Conservation (phyloP, 2,888 invertebrate species). For the Parnassius mnemosyne region DNA sequence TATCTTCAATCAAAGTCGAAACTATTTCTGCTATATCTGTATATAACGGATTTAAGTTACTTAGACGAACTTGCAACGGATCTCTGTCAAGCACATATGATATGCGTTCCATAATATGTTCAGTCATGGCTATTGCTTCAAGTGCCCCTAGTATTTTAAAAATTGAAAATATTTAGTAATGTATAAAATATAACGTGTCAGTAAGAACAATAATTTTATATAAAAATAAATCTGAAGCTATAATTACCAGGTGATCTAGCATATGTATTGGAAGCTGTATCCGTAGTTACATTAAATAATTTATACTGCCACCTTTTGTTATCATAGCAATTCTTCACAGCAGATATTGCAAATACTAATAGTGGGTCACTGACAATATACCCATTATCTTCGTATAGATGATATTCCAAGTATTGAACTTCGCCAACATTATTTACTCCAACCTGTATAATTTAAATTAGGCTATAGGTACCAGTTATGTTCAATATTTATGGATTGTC, state of each 20-base stretch:
- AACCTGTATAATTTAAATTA: constrained; percentile 36
- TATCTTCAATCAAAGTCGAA: constrained; percentile 43
- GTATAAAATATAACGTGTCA: not conserved
- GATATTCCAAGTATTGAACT: constrained; percentile 74
- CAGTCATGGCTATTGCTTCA: constrained; percentile 81
- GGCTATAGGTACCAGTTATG: too few species aligned
- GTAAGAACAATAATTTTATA: not conserved
- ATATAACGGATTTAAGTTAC: constrained; percentile 27
- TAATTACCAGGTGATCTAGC: constrained; percentile 51
- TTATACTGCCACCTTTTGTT: constrained; percentile 45
- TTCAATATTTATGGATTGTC: too few species aligned
- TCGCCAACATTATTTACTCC: constrained; percentile 61
- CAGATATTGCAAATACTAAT: constrained; percentile 26
- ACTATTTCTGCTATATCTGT: constrained; percentile 38
- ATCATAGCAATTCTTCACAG: constrained; percentile 46
- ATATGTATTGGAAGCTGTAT: constrained; percentile 53
- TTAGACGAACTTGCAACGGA: constrained; percentile 30
- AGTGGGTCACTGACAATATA: constrained; percentile 48
- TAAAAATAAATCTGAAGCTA: not conserved
- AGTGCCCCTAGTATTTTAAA: constrained; percentile 69
- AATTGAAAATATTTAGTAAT: not conserved
- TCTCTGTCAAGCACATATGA: constrained; percentile 29
- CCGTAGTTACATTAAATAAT: constrained; percentile 45
- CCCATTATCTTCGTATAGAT: constrained; percentile 73
- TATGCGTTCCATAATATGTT: constrained; percentile 32